phyloP scores from a whole-genome alignment of 1,140 invertebrate genomes.

The Hylaeus anthracinus region DNA sequence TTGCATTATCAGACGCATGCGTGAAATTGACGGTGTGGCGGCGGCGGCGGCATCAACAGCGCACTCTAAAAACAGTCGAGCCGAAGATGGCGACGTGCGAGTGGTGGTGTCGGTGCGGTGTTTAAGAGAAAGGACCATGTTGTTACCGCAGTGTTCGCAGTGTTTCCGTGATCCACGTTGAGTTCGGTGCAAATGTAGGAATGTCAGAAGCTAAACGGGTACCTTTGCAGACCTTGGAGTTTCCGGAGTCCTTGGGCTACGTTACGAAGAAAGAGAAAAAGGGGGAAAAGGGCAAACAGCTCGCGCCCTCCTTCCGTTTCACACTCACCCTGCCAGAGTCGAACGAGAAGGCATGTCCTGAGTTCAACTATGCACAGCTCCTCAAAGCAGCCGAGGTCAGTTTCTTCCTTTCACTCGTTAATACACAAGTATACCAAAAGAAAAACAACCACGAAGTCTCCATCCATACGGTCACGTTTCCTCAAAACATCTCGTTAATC shows the following conservation, averaged over 20 bases:
- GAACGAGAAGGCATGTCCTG: conserved; percentile 84
- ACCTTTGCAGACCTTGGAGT: conserved; percentile 78
- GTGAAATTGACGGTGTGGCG: conserved; percentile 28
- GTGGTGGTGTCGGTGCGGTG: conserved; percentile 68
- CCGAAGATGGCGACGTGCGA: conserved; percentile 77
- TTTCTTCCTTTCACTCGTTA: conserved; percentile 55
- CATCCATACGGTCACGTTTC: conserved; percentile 34
- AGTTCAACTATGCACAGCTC: conserved; percentile 85
- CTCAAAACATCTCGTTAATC: conserved; percentile 8
- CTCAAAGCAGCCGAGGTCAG: conserved; percentile 84
- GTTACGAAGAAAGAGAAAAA: conserved; percentile 78
- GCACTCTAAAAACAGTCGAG: conserved; percentile 78
- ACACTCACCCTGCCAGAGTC: conserved; percentile 83
- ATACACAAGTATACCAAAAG: neutral
- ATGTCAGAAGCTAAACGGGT: conserved; percentile 83
- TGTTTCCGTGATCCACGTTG: conserved; percentile 69
- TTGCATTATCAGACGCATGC: conserved; percentile 18
- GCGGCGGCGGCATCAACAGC: conserved; percentile 63
- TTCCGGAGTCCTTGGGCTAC: conserved; percentile 74
- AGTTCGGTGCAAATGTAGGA: conserved; percentile 69
- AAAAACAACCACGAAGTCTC: neutral
- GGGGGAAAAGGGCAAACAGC: conserved; percentile 79
- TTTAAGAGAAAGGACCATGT: conserved; percentile 72
- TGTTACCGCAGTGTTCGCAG: conserved; percentile 63
- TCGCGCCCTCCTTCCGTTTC: conserved; percentile 82